Evolutionary conservation across 2,113 vertebrate genomes (phyloP).

Genomic region (Odontesthes bonariensis): DNA sequence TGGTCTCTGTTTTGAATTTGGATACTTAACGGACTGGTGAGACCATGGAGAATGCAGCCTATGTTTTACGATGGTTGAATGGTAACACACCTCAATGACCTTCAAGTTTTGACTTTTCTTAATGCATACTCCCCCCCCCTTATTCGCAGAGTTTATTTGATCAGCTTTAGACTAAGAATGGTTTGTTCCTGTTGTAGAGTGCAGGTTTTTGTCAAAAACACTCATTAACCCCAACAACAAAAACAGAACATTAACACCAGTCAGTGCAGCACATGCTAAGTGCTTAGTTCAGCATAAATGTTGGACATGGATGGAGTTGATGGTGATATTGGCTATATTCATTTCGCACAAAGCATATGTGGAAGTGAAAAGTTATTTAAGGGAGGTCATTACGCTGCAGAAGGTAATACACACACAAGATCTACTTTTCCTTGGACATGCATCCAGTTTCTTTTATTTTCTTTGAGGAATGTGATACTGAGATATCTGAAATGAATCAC

Average conservation of each 20-base stretch:
- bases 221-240: too few relatives aligned
- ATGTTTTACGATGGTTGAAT: constrained; percentile 43
- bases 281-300: too few relatives aligned
- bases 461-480: constrained; percentile 3
- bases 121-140: constrained; percentile 25
- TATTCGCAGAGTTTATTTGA: constrained; percentile 7
- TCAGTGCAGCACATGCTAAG: too few relatives aligned
- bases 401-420: background rate
- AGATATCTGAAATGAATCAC: background rate
- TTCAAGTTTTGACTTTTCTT: constrained; percentile 21
- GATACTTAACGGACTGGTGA: constrained; percentile 27
- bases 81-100: constrained; percentile 36
- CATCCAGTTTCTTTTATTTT: background rate
- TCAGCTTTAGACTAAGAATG: too few relatives aligned
- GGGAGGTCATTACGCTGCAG: too few relatives aligned
- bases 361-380: too few relatives aligned
- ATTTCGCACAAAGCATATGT: too few relatives aligned
- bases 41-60: constrained; percentile 40
- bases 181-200: too few relatives aligned
- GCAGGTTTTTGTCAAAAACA: too few relatives aligned
- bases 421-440: background rate
- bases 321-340: too few relatives aligned
- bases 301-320: too few relatives aligned
- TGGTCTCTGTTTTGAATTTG: constrained; percentile 61
- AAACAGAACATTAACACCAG: too few relatives aligned